These are phyloP conservation scores for Aporrectodea caliginosa DNA, from an alignment of 1,140 invertebrate species.

Conservation along the genomic window DNA sequence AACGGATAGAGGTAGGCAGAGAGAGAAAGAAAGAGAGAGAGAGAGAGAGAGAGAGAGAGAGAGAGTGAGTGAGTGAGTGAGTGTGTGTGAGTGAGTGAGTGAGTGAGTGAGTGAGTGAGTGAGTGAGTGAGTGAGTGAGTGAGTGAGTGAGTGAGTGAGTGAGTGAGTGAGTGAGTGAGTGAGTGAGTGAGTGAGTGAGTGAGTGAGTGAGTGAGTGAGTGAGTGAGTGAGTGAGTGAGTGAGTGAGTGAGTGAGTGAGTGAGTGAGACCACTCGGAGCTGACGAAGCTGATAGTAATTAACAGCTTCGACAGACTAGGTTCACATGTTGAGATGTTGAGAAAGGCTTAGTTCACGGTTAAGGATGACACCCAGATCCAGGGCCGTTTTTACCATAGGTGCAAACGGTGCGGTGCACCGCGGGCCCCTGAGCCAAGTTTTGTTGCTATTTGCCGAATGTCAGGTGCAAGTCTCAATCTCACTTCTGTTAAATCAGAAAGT, in stretches of 20 bases:
- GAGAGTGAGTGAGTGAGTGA: slow-evolving; percentile 12
- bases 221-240: slow-evolving; percentile 34
- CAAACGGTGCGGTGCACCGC: too few relatives aligned
- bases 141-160: slow-evolving; percentile 35
- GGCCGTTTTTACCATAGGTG: too few relatives aligned
- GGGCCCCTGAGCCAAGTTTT: too few relatives aligned
- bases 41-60: slow-evolving; percentile 15
- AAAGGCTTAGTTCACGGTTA: too few relatives aligned
- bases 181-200: slow-evolving; percentile 34
- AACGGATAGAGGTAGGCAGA: too few relatives aligned
- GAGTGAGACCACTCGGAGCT: too few relatives aligned
- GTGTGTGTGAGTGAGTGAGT: slow-evolving; percentile 15
- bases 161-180: slow-evolving; percentile 33
- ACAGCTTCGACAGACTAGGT: too few relatives aligned
- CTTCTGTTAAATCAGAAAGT: too few relatives aligned
- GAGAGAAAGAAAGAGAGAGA: slow-evolving; percentile 12
- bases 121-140: slow-evolving; percentile 32
- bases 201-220: slow-evolving; percentile 34
- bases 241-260: slow-evolving; percentile 33
- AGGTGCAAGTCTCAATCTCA: too few relatives aligned
- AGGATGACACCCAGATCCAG: too few relatives aligned
- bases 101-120: slow-evolving; percentile 33
- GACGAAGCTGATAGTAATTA: too few relatives aligned
- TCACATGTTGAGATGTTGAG: neutral
- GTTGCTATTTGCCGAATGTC: too few relatives aligned